phyloP scores from a whole-genome alignment of 1,140 invertebrate genomes.

The Orius insidiosus region DNA sequence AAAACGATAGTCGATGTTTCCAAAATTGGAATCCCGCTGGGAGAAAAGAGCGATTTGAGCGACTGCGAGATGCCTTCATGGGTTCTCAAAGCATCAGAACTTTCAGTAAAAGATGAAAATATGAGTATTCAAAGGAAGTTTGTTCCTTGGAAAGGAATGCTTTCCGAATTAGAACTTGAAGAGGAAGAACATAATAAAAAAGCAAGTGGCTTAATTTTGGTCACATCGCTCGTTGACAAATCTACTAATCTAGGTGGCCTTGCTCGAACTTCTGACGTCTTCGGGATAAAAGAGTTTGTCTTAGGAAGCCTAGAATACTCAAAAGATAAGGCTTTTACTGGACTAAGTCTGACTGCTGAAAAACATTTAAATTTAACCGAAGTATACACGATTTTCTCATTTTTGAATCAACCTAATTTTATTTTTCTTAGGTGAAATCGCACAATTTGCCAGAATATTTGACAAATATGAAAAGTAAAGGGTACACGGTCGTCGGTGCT shows the following conservation, averaged over 20 bases:
- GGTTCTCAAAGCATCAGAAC: constrained; percentile 22
- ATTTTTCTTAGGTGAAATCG: constrained; percentile 39
- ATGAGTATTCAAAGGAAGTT: constrained; percentile 38
- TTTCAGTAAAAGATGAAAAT: constrained; percentile 20
- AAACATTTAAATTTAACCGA: constrained; percentile 71
- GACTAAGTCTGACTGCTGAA: constrained; percentile 76
- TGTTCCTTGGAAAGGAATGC: constrained; percentile 44
- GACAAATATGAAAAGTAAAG: constrained; percentile 43
- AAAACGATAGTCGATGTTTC: not conserved
- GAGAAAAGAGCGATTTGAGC: constrained; percentile 2
- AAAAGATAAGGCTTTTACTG: constrained; percentile 66
- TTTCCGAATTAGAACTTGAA: constrained; percentile 24
- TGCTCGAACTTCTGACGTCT: constrained; percentile 80
- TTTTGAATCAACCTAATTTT: too few relatives aligned
- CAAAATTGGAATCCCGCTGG: not conserved
- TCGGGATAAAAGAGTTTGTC: constrained; percentile 58
- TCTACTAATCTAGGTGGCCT: constrained; percentile 80
- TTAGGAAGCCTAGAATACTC: constrained; percentile 48
- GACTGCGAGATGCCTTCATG: constrained; percentile 25
- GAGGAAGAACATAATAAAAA: too few relatives aligned
- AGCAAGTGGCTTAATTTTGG: constrained; percentile 44
- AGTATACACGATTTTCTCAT: constrained; percentile 29
- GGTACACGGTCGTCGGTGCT: constrained; percentile 67
- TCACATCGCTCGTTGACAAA: constrained; percentile 72
- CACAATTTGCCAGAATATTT: constrained; percentile 45